Evolutionary conservation across 2,888 invertebrate species (phyloP), one percentile per base, ranked within the genome.

Genomic region (Orthonychiurus folsomi): DNA sequence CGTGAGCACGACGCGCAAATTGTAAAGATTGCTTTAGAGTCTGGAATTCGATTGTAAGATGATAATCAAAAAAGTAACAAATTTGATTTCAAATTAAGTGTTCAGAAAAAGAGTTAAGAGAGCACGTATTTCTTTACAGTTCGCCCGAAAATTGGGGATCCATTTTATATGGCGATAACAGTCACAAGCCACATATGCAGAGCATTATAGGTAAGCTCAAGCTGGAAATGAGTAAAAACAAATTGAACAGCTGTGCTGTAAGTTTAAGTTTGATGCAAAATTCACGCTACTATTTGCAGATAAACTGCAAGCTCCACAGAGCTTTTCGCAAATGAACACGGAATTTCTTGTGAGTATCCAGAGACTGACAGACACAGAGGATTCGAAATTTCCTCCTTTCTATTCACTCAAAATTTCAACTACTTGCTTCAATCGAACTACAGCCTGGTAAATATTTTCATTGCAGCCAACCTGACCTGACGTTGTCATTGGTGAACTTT

Each of bases 1-100:
- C 82, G 94, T 1, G 97, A 99, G 75, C 97, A 99, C 76, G 97
- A 99, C 78, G 90, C 95, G 12, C 97, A 99, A 78, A 95, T 99
- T 72, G 96, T 99, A 2, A 93, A 95, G 79, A 97, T 99, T 66
- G 97, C 97, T 0, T 90, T 93, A 0, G 97, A 99, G 78, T 93
- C 96, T 1, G 97, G 97, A 0, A 80, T 99, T 25, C 81, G 96
- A 63, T 97, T 56, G n/a, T n/a, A n/a, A n/a, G n/a, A n/a, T n/a
- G n/a, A n/a, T n/a, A 47, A 15, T 47, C 15, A 47, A 47, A 47
- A 12, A 47, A 47, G 48, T 47, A 47, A 47, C 15, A 47, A 12
- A 47, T 12, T 47, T 12, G 48, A 12, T 12, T 47, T 47, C 48
- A 12, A 47, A 47, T 47, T 47, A 47, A 47, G 12, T 47, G 12